A percentile compares a stretch with the other conserved stretches of the same genome.
These are phyloP conservation scores for Aphelenchoides fujianensis DNA, from an alignment of 1,140 invertebrate species.

Conservation along the genomic window DNA sequence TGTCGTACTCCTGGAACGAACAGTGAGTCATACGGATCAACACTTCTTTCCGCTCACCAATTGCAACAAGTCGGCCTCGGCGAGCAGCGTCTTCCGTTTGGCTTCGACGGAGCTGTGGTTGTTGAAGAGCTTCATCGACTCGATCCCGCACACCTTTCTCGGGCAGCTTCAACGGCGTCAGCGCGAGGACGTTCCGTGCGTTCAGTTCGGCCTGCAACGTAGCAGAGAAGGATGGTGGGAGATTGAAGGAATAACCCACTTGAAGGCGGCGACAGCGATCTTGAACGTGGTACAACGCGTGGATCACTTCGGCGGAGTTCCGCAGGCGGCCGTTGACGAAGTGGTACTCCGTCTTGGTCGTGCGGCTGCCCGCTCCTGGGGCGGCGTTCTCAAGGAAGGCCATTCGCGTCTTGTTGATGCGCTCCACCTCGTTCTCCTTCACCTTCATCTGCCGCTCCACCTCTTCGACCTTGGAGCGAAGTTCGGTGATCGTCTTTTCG, in stretches of 20 bases:
- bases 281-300: neutral
- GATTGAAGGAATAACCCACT: neutral
- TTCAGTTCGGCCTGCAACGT: conserved; percentile 10
- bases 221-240: neutral
- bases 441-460: neutral
- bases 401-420: neutral
- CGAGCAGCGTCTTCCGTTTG: neutral
- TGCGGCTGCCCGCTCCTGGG: neutral
- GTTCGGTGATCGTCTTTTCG: neutral
- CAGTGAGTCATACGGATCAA: neutral
- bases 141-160: neutral
- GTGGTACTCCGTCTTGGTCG: neutral
- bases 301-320: neutral
- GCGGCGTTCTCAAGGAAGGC: neutral
- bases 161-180: neutral
- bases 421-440: neutral
- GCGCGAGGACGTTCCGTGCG: neutral
- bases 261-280: conserved; percentile 1
- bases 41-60: neutral
- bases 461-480: neutral
- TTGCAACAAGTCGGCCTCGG: neutral
- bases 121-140: neutral
- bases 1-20: neutral
- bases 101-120: neutral
- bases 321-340: neutral